phyloP scores from a whole-genome alignment of 2,888 invertebrate species.

The Cecidostiba fungosa region DNA sequence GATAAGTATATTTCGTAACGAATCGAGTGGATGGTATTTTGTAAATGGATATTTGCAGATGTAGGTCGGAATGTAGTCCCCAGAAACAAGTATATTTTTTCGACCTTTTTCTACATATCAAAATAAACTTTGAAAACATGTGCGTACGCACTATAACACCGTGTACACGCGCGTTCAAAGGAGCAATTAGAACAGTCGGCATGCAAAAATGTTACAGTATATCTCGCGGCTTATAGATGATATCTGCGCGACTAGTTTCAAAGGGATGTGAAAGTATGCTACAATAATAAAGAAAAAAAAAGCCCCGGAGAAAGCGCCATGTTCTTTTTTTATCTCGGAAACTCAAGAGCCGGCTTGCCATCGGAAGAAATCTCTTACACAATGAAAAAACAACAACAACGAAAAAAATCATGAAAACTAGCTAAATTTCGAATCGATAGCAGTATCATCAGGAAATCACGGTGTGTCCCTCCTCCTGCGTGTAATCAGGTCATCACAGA shows the following conservation, averaged over 20 bases:
- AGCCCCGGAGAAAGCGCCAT: slow-evolving; percentile 39
- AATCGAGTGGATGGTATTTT: too few species aligned
- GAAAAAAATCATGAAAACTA: background rate
- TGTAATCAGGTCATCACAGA: slow-evolving; percentile 23
- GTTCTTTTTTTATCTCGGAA: slow-evolving; percentile 22
- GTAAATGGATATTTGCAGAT: too few species aligned
- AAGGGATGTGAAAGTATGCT: slow-evolving; percentile 45
- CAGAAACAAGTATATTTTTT: too few species aligned
- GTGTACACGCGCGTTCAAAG: background rate
- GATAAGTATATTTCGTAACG: background rate
- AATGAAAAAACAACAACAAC: background rate
- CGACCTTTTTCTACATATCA: background rate
- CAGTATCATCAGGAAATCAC: background rate
- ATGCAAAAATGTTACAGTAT: slow-evolving; percentile 27
- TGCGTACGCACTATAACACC: background rate
- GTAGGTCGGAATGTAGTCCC: too few species aligned
- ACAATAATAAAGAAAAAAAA: slow-evolving; percentile 33
- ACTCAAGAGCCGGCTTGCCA: background rate
- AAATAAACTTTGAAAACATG: background rate
- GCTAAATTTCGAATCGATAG: background rate
- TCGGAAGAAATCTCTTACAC: slow-evolving; percentile 18
- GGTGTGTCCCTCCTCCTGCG: background rate
- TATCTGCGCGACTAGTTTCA: slow-evolving; percentile 43
- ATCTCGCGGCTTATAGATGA: background rate
- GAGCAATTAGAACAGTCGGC: background rate